Evolutionary conservation across 2,113 vertebrate genomes (phyloP), one percentile per base, ranked within the genome.

Genomic region (Seriola rivoliana): DNA sequence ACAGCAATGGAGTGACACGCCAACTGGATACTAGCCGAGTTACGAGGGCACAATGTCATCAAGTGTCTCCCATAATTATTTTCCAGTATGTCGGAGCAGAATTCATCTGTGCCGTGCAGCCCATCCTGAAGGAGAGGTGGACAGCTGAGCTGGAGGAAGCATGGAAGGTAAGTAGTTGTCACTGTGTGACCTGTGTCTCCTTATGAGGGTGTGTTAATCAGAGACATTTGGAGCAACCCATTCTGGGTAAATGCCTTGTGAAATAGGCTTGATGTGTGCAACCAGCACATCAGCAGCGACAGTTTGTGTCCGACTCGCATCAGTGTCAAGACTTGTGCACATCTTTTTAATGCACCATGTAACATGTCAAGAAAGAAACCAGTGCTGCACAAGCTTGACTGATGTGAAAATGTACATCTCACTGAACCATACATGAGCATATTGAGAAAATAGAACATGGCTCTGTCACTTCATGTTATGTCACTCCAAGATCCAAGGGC

Each of bases 111-210:
- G 94, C 95, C 1, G 95, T 96, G 70, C 95, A 85, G 80, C 95
- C 95, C 40, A 95, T 95, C 78, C 80, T 96, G 68, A 95, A 96
- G 85, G 94, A 95, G 46, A 92, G 80, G 71, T 96, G 95, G 95
- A 96, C 94, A 0, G 8, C 88, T 1, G 94, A 95, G 80, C 82
- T 96, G 65, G 95, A 96, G 82, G 91, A 94, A 66, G 95, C 95
- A 0, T 96, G 95, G 95, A 95, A 95, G 94, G 95, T 95, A 81
- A 89, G 77, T 55, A 66, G 71, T 1, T 1, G 59, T 21, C 14
- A 10, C 2, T 21, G 50, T 29, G 52, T n/a, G 44, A 21, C 60
- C 38, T 14, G 32, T 25, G 38, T 55, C 54, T 48, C 11, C n/a
- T 5, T 59, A 0, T 36, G 40, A 29, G 71, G 12, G 17, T 13